Evolutionary conservation across 1,140 invertebrate species (phyloP), one percentile per base, ranked within the genome.

Genomic region (Medauroidea extradentata): DNA sequence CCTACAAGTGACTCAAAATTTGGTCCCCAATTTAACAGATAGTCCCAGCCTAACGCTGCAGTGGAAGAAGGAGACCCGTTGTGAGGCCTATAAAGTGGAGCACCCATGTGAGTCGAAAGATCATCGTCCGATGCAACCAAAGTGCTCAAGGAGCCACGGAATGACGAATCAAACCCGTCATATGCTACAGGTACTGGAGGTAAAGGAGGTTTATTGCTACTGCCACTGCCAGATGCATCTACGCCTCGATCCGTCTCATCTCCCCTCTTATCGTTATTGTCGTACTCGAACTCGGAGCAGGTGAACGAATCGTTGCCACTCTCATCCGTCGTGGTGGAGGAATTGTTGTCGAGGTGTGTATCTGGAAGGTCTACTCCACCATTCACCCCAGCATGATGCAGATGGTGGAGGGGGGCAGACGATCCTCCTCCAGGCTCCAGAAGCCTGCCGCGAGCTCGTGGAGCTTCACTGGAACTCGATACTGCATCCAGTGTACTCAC

Each of bases 231-330:
- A 61, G 76, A 74, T 73, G 78, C 78, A 19, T 83, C 80, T 64
- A 85, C 83, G 51, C 74, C 79, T 60, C 83, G 74, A 65, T 84
- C 74, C 51, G 84, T 76, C 25, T 81, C 78, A 48, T 85, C 80
- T 62, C 85, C 83, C 34, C 60, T 55, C 34, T 92, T 76, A 62
- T 89, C 91, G 61, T 89, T 88, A 67, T 93, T 91, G 67, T 98
- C 94, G 72, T 96, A 96, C 73, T 98, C 95, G 70, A 97, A 97
- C 78, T 98, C 94, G 0, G 94, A 98, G 75, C 94, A 98, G 0
- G 94, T 98, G 77, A 98, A 98, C 61, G 94, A 96, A 70, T 98
- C 95, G 75, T 97, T 96, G 3, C 92, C 93, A 71, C 91, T 94
- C 72, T 96, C 94, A 69, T 96, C 93, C 5, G 93, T 94, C 1